These are phyloP conservation scores for Bombus huntii DNA, from an alignment of 1,140 invertebrate species.

Conservation along the genomic window DNA sequence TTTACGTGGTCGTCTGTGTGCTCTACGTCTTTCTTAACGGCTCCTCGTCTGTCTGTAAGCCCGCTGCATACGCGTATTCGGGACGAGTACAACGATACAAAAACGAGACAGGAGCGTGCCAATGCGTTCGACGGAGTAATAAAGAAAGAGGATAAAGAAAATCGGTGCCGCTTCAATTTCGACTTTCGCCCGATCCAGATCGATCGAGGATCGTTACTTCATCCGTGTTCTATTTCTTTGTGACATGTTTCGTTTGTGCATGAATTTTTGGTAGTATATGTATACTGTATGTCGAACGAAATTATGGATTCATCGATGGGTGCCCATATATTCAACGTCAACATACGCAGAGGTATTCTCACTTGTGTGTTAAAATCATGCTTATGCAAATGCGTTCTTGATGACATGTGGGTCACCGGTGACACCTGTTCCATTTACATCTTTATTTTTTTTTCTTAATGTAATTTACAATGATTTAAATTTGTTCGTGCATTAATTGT, in stretches of 20 bases:
- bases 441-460: not conserved
- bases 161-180: slow-evolving; percentile 19
- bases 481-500: not conserved
- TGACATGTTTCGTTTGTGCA: not conserved
- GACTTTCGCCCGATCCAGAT: slow-evolving; percentile 17
- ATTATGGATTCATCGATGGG: not conserved
- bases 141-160: slow-evolving; percentile 2
- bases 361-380: not conserved
- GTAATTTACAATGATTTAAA: not conserved
- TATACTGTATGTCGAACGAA: not conserved
- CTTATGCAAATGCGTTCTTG: slow-evolving; percentile 14
- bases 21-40: slow-evolving; percentile 41
- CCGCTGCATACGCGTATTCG: slow-evolving; percentile 35
- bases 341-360: not conserved
- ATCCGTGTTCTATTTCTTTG: not conserved
- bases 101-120: slow-evolving; percentile 26
- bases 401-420: slow-evolving; percentile 26
- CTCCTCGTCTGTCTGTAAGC: slow-evolving; percentile 12
- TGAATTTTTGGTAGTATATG: not conserved
- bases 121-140: not conserved
- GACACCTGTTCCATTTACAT: not conserved
- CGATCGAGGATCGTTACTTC: slow-evolving; percentile 3
- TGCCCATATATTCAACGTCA: not conserved
- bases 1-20: slow-evolving; percentile 37
- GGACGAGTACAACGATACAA: slow-evolving; percentile 36